Conservation (phyloP, 2,888 invertebrate genomes). For the Eupithecia vulgata region DNA sequence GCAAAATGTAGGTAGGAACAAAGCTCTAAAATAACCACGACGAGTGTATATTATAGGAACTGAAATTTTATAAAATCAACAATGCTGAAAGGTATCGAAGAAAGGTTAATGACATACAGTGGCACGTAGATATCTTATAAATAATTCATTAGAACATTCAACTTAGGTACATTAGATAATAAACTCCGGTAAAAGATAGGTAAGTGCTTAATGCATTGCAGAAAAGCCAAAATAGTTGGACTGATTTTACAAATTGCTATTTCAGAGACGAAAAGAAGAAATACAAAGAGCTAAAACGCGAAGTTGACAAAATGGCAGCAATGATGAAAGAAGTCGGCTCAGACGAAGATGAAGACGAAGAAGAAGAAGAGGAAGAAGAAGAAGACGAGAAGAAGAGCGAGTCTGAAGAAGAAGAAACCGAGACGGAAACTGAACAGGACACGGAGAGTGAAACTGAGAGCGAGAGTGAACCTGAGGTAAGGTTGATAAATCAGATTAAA, state of each 20-base stretch:
- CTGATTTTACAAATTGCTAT: conserved; percentile 8
- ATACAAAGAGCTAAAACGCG: conserved; percentile 92
- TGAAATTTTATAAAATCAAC: background rate
- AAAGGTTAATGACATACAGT: background rate
- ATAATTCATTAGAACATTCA: no score
- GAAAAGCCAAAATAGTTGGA: background rate
- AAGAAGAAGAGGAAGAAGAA: conserved; percentile 86
- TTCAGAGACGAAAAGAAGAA: conserved; percentile 90
- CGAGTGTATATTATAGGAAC: background rate
- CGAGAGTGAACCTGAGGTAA: conserved; percentile 87
- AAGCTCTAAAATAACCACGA: background rate
- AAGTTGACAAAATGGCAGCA: conserved; percentile 95
- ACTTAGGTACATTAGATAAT: no score
- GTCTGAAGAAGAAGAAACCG: conserved; percentile 84
- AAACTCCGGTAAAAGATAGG: no score
- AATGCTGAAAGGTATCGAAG: background rate
- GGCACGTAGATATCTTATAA: no score
- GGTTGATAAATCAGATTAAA: background rate
- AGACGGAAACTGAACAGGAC: conserved; percentile 87
- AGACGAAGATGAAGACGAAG: conserved; percentile 87
- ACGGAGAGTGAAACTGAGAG: conserved; percentile 87
- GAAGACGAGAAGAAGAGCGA: conserved; percentile 84
- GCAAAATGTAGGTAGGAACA: background rate
- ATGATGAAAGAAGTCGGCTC: conserved; percentile 92
- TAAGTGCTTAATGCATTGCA: background rate